Evolutionary conservation across 2,113 vertebrate species (phyloP).

Genomic region (Ramphastos sulfuratus): DNA sequence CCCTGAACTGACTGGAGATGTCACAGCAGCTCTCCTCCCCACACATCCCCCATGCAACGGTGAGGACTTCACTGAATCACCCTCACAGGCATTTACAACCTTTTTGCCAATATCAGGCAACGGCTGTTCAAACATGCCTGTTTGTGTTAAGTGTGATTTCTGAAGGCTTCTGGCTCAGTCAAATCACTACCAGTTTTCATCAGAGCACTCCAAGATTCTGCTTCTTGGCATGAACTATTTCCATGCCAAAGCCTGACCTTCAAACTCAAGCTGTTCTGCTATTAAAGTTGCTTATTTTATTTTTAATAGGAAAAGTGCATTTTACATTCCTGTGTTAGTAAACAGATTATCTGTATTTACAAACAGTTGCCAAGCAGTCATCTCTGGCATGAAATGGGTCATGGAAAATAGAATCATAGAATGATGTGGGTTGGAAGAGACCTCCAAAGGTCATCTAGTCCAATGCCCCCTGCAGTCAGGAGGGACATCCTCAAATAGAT

Average conservation of each 20-base stretch:
- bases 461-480: no score
- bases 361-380: conserved; percentile 1
- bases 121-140: not conserved
- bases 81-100: not conserved
- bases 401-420: not conserved
- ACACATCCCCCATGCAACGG: not conserved
- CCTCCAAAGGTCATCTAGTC: no score
- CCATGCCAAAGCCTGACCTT: conserved; percentile 39
- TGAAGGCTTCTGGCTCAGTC: not conserved
- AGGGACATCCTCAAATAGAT: no score
- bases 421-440: no score
- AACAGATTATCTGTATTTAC: not conserved
- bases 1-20: not conserved
- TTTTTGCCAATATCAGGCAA: not conserved
- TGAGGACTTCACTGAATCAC: not conserved
- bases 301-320: not conserved
- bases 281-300: not conserved
- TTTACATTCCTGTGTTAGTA: not conserved
- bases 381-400: not conserved
- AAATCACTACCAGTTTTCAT: conserved; percentile 35
- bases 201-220: not conserved
- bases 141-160: not conserved
- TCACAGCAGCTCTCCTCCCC: rapidly evolving
- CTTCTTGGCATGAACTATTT: conserved; percentile 6
- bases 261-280: conserved; percentile 53